A percentile compares a stretch with the other conserved stretches of the same genome.
phyloP scores from a whole-genome alignment of 2,888 invertebrate genomes.

The Busseola fusca region DNA sequence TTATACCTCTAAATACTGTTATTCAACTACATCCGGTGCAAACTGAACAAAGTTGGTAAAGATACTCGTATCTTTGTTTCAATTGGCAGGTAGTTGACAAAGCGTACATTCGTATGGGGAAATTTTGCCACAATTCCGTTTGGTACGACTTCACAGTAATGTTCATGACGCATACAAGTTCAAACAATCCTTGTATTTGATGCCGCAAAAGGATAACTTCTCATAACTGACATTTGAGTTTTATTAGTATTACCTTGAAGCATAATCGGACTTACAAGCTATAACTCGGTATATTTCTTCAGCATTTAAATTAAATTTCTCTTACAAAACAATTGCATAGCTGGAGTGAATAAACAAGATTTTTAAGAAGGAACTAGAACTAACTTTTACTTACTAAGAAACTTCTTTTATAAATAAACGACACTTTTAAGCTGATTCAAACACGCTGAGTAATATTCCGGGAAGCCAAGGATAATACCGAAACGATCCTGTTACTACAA shows the following conservation, averaged over 20 bases:
- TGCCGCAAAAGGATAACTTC: slow-evolving; percentile 24
- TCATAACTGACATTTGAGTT: slow-evolving; percentile 18
- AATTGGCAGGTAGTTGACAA: slow-evolving; percentile 5
- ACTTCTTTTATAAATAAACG: slow-evolving; percentile 18
- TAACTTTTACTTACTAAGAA: no score
- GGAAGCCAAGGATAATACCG: slow-evolving; percentile 26
- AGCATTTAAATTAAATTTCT: background rate
- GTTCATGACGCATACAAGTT: slow-evolving; percentile 42
- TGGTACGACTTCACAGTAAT: slow-evolving; percentile 34
- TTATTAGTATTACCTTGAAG: slow-evolving; percentile 1
- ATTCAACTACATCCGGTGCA: background rate
- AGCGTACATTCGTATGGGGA: slow-evolving; percentile 29
- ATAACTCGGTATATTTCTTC: background rate
- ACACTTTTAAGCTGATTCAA: slow-evolving; percentile 17
- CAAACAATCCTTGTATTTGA: slow-evolving; percentile 24
- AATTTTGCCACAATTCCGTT: slow-evolving; percentile 38
- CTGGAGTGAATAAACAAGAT: background rate
- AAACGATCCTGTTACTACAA: slow-evolving; percentile 26
- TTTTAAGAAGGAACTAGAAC: background rate
- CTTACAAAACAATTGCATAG: background rate
- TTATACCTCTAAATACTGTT: no score
- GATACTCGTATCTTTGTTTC: slow-evolving; percentile 12
- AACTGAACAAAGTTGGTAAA: background rate
- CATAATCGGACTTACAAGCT: background rate
- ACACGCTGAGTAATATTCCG: slow-evolving; percentile 23